Evolutionary conservation across 2,797 vertebrate genomes (phyloP), one percentile per base, ranked within the genome.

Genomic region (Argyrosomus regius): DNA sequence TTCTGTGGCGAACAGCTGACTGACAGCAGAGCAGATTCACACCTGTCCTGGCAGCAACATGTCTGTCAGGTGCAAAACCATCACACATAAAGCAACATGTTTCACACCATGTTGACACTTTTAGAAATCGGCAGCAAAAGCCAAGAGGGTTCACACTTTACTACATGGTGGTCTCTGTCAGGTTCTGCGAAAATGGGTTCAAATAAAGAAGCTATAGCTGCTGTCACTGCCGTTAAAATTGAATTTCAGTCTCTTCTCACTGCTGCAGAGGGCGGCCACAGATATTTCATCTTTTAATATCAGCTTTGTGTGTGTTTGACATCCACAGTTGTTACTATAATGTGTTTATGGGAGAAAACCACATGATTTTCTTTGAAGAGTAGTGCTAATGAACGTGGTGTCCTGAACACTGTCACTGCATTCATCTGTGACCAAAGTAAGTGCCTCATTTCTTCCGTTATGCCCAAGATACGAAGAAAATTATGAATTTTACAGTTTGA

Each of bases 91-190:
- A 20, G 50, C 8, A 1, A 59, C 39, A 53, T 35, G 26, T 74
- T 80, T 76, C 18, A 11, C 68, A 50, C 54, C 58, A 13, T 4
- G 58, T 59, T 49, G 22, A 63, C 78, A 28, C 67, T 22, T 66
- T 76, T 45, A 31, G 41, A 46, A 39, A 69, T 41, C 7, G 8
- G 46, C 24, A 39, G 53, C 49, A 10, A 10, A 20, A 39, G 20
- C 43, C 24, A 18, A 20, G 26, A 54, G 9, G 43, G 48, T 79
- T 76, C 68, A 54, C 46, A 16, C 8, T 8, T n/a, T 14, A 41
- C 48, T 11, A 2, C 9, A 4, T 13, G 43, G 50, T 14, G n/a
- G 31, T 39, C 13, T 7, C n/a, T 39, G 43, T 18, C 49, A 16
- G 31, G 13, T 20, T 28, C 60, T 28, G 13, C 5, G 17, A 5